Percentiles rank a stretch among this genome's conserved stretches.
These are phyloP conservation scores for Pantherophis alleghaniensis DNA, from an alignment of 2,797 vertebrate species.

Conservation along the genomic window DNA sequence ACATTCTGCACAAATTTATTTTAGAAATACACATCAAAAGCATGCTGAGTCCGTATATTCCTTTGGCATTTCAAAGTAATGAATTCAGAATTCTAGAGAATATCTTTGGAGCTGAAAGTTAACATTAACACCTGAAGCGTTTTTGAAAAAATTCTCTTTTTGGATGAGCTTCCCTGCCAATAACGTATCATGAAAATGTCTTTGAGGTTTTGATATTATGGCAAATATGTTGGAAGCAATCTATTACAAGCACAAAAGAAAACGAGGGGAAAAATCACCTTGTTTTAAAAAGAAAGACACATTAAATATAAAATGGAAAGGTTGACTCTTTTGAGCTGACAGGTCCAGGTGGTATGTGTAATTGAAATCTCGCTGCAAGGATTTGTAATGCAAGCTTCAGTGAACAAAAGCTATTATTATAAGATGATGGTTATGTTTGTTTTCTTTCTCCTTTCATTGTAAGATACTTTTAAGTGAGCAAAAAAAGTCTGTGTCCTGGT, in stretches of 20 bases:
- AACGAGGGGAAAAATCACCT: constrained; percentile 9
- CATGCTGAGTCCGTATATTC: constrained; percentile 41
- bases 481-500: not conserved
- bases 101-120: constrained; percentile 48
- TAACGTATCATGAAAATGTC: constrained; percentile 47
- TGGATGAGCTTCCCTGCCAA: constrained; percentile 37
- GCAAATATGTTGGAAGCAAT: constrained; percentile 47
- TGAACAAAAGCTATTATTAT: constrained; percentile 31
- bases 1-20: constrained; percentile 52
- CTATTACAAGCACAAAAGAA: constrained; percentile 44
- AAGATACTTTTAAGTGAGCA: not conserved
- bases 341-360: constrained; percentile 50
- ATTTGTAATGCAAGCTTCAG: constrained; percentile 22
- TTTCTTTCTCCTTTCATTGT: constrained; percentile 14
- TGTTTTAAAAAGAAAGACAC: constrained; percentile 30
- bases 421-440: not conserved
- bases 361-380: constrained; percentile 37
- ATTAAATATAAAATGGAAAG: constrained; percentile 16
- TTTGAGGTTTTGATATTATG: constrained; percentile 50
- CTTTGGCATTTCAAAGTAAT: constrained; percentile 47
- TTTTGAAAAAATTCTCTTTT: constrained; percentile 38
- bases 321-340: constrained; percentile 27
- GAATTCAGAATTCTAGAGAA: constrained; percentile 48
- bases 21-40: constrained; percentile 54
- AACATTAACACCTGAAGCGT: constrained; percentile 47